These are phyloP conservation scores for Taurulus bubalis DNA, from an alignment of 2,113 vertebrate genomes.

Conservation along the genomic window DNA sequence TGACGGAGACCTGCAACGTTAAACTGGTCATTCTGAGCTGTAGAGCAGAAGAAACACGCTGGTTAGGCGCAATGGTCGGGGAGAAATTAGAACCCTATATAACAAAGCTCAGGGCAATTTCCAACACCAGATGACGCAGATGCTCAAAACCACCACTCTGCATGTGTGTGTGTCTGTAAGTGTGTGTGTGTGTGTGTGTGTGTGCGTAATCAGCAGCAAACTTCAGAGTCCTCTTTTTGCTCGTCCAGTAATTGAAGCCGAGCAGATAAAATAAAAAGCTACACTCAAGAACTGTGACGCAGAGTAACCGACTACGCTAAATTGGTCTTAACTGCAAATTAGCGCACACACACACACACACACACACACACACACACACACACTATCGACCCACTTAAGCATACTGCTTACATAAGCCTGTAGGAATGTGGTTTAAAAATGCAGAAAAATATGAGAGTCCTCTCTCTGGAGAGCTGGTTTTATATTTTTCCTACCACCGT, in stretches of 20 bases:
- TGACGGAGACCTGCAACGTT: neutral
- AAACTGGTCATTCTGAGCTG: conserved; percentile 35
- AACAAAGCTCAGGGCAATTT: conserved; percentile 72
- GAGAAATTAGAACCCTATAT: conserved; percentile 50
- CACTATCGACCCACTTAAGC: conserved; percentile 10
- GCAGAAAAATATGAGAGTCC: conserved; percentile 29
- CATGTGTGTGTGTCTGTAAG: conserved; percentile 18
- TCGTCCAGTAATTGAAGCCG: conserved; percentile 55
- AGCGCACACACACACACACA: neutral
- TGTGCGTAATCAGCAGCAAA: conserved; percentile 53
- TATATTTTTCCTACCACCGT: neutral
- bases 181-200: conserved; percentile 30
- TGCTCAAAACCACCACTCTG: conserved; percentile 47
- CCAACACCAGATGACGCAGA: conserved; percentile 74
- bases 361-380: conserved; percentile 13
- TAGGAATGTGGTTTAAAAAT: conserved; percentile 64
- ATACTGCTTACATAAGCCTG: conserved; percentile 58
- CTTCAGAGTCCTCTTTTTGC: conserved; percentile 46
- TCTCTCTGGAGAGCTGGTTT: conserved; percentile 3
- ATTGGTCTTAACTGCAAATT: conserved; percentile 40
- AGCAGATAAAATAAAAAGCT: conserved; percentile 58
- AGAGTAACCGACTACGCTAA: conserved; percentile 22
- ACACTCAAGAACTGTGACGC: conserved; percentile 30
- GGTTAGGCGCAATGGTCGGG: conserved; percentile 41
- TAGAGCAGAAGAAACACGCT: conserved; percentile 44